phyloP scores from a whole-genome alignment of 1,140 invertebrate genomes.

The Lasaia peninsularis region DNA sequence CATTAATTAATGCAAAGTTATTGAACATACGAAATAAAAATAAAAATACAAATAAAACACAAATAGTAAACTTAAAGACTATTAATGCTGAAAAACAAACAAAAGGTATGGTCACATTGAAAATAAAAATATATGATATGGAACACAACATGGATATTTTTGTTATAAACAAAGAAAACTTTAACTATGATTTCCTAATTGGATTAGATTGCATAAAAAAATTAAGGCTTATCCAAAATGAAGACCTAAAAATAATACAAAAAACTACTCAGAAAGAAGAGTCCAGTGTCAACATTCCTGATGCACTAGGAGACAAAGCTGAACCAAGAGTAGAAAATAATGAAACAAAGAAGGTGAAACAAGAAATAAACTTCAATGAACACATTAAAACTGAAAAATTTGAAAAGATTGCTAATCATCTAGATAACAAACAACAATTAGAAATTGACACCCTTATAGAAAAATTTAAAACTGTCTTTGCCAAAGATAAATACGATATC shows the following conservation, averaged over 20 bases:
- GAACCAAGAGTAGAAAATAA: neutral
- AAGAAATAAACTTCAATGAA: constrained; percentile 10
- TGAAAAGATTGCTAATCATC: neutral
- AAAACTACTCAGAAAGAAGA: neutral
- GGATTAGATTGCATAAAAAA: neutral
- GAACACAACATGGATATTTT: constrained; percentile 5
- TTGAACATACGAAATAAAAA: neutral
- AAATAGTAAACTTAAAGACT: constrained; percentile 18
- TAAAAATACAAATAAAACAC: constrained; percentile 7
- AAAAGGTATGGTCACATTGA: constrained; percentile 8
- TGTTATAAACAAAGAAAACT: constrained; percentile 4
- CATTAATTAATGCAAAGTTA: constrained; percentile 34
- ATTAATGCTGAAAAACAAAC: constrained; percentile 19
- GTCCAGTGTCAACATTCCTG: neutral
- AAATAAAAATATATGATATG: constrained; percentile 1
- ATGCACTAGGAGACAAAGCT: constrained; percentile 1
- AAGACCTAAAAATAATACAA: neutral
- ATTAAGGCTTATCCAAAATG: neutral
- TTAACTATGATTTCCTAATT: neutral
- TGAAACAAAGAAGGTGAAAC: neutral
- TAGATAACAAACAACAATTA: neutral
- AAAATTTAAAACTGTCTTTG: neutral
- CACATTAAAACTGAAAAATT: neutral
- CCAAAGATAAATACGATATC: neutral
- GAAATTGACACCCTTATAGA: neutral